These are phyloP conservation scores for Papilio machaon DNA, from an alignment of 1,140 invertebrate genomes.

Conservation along the genomic window DNA sequence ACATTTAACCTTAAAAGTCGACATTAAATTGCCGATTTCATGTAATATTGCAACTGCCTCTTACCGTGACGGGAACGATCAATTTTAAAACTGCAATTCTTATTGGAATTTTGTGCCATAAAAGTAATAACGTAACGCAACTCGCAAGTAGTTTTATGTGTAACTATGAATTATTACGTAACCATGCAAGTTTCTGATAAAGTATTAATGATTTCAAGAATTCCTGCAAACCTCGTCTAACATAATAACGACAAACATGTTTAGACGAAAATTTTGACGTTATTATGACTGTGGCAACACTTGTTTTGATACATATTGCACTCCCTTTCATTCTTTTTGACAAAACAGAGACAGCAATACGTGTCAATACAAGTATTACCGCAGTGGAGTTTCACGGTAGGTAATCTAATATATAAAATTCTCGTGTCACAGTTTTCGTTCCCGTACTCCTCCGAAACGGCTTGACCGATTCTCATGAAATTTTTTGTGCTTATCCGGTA, in stretches of 20 bases:
- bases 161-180: not conserved
- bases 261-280: not conserved
- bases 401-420: no score
- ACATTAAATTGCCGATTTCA: not conserved
- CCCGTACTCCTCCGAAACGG: no score
- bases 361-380: no score
- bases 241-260: not conserved
- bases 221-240: not conserved
- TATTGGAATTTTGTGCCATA: constrained; percentile 22
- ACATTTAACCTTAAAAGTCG: not conserved
- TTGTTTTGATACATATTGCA: no score
- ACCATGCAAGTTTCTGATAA: not conserved
- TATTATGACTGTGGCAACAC: no score
- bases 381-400: no score
- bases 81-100: not conserved
- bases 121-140: constrained; percentile 16
- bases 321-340: no score
- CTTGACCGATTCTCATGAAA: no score
- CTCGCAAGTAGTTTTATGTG: not conserved
- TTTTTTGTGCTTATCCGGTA: no score
- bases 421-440: no score
- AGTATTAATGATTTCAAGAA: constrained; percentile 24
- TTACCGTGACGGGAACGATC: constrained; percentile 32
- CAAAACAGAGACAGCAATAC: no score
- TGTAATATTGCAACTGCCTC: not conserved